Percentiles rank a stretch among this genome's conserved stretches.
Conservation (phyloP, 2,888 invertebrate species). For the Nasonia oneida region DNA sequence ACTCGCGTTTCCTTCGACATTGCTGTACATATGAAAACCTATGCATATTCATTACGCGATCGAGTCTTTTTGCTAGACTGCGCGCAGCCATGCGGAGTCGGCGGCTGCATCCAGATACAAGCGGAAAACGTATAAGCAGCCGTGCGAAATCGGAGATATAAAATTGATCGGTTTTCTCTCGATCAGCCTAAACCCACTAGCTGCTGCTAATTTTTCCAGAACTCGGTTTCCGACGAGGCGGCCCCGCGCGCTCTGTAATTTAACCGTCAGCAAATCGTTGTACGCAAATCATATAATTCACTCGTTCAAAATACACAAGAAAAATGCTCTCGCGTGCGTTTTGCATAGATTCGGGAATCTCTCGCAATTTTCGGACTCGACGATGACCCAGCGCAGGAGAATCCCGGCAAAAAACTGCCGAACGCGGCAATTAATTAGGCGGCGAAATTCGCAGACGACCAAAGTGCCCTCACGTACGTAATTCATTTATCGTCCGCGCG, state of each 20-base stretch:
- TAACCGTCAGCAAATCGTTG: constrained; percentile 27
- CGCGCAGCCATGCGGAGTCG: background rate
- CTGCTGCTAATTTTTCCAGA: too few species aligned
- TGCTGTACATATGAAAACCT: too few species aligned
- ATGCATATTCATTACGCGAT: background rate
- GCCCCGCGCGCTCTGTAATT: background rate
- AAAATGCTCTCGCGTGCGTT: background rate
- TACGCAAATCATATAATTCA: background rate
- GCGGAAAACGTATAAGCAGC: constrained; percentile 51
- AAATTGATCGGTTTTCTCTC: constrained; percentile 47
- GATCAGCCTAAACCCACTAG: too few species aligned
- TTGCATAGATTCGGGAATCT: background rate
- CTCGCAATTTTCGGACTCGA: too few species aligned
- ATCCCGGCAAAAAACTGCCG: too few species aligned
- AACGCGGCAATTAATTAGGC: constrained; percentile 58
- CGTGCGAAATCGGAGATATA: constrained; percentile 45
- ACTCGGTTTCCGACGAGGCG: background rate
- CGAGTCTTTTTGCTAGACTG: constrained; percentile 11
- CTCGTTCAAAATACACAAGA: background rate
- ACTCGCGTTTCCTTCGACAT: too few species aligned
- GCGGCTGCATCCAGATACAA: constrained; percentile 58
- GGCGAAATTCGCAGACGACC: constrained; percentile 44
- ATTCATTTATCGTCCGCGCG: constrained; percentile 56
- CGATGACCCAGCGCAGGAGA: too few species aligned
- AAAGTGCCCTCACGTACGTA: constrained; percentile 60